phyloP scores from a whole-genome alignment of 2,888 invertebrate species.

The Cepaea hortensis region DNA sequence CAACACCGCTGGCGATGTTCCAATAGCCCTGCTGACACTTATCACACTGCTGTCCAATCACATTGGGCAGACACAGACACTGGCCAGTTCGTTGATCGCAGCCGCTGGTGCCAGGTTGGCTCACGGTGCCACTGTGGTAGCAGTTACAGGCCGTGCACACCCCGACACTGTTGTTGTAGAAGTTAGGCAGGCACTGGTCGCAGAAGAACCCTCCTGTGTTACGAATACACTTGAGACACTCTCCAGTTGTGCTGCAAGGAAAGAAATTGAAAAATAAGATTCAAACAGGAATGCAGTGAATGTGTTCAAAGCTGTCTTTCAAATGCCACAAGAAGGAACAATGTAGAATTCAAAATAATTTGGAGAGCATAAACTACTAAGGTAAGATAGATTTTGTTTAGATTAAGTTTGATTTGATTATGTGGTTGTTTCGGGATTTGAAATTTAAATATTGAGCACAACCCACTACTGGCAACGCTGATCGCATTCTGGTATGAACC shows the following conservation, averaged over 20 bases:
- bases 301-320: neutral
- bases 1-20: conserved; percentile 83
- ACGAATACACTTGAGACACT: conserved; percentile 96
- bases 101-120: conserved; percentile 64
- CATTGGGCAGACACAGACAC: conserved; percentile 74
- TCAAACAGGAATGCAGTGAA: neutral
- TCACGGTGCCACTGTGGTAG: conserved; percentile 83
- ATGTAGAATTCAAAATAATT: too few species aligned
- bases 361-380: too few species aligned
- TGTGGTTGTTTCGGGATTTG: too few species aligned
- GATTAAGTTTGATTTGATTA: too few species aligned
- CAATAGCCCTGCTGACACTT: conserved; percentile 75
- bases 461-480: too few species aligned
- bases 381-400: too few species aligned
- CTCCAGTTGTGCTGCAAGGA: conserved; percentile 86
- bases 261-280: neutral
- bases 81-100: conserved; percentile 74
- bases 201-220: conserved; percentile 94
- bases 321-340: neutral
- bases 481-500: too few species aligned
- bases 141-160: conserved; percentile 94
- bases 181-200: conserved; percentile 93
- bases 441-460: too few species aligned
- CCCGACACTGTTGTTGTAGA: conserved; percentile 94
- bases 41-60: conserved; percentile 73